These are phyloP conservation scores for Drosophila nannoptera DNA, from an alignment of 1,140 invertebrate species.

Conservation along the genomic window DNA sequence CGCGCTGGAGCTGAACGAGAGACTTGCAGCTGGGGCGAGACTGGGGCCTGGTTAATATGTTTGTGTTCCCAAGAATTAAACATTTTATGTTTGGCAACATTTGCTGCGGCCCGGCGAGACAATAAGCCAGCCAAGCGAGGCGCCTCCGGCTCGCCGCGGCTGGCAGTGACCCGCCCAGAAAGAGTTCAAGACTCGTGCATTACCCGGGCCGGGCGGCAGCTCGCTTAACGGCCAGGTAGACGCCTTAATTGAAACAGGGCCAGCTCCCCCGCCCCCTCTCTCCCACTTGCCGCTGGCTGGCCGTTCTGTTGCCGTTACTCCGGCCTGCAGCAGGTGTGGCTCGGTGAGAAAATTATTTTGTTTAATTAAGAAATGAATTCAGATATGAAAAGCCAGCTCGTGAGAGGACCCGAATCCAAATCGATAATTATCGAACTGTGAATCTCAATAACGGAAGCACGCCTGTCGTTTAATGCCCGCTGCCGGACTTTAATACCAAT, in stretches of 20 bases:
- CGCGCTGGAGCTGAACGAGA: constrained; percentile 55
- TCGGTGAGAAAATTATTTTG: constrained; percentile 33
- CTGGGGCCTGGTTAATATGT: constrained; percentile 34
- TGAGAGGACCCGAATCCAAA: too few relatives aligned
- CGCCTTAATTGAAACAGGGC: constrained; percentile 40
- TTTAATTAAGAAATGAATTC: constrained; percentile 14
- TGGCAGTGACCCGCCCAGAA: constrained; percentile 61
- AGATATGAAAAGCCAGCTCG: too few relatives aligned
- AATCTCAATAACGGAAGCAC: too few relatives aligned
- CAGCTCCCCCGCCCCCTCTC: neutral
- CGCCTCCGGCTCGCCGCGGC: constrained; percentile 20
- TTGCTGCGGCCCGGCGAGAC: constrained; percentile 29
- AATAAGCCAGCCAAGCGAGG: constrained; percentile 46
- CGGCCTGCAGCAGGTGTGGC: constrained; percentile 19
- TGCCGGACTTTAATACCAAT: neutral
- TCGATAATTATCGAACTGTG: too few relatives aligned
- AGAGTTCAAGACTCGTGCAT: constrained; percentile 61
- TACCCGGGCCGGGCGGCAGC: constrained; percentile 22
- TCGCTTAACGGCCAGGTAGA: constrained; percentile 63
- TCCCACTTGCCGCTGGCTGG: neutral
- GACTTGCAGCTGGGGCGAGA: neutral
- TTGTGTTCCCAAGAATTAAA: constrained; percentile 62
- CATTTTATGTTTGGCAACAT: constrained; percentile 59
- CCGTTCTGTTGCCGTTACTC: constrained; percentile 31
- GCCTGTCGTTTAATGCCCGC: too few relatives aligned